Conservation (phyloP, 2,113 vertebrate genomes). For the Candoia aspera region DNA sequence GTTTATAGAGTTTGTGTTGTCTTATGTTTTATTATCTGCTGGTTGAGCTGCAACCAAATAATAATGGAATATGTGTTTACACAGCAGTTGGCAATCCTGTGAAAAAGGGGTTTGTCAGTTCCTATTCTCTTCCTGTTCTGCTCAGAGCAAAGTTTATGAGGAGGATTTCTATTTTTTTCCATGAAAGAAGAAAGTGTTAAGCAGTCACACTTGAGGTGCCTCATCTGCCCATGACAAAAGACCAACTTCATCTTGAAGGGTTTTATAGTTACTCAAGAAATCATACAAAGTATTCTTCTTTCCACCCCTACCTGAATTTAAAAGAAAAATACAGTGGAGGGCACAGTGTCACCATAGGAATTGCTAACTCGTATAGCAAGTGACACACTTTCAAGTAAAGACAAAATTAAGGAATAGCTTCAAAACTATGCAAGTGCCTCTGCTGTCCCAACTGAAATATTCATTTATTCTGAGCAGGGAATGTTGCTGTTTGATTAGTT, state of each 20-base stretch:
- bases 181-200: neutral
- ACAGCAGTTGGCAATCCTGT: conserved; percentile 7
- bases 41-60: conserved; percentile 13
- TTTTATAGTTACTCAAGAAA: neutral
- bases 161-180: neutral
- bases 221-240: neutral
- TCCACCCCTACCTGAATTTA: neutral
- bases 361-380: neutral
- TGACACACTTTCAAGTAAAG: neutral
- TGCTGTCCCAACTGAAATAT: neutral
- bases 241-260: neutral
- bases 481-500: neutral
- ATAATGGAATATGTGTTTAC: conserved; percentile 24
- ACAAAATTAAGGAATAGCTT: neutral
- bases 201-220: neutral
- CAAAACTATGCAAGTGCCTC: neutral
- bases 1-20: neutral
- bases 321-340: neutral
- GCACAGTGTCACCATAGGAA: neutral
- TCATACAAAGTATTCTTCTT: neutral
- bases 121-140: conserved; percentile 3
- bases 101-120: conserved; percentile 7
- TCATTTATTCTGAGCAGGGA: neutral
- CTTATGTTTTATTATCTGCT: conserved; percentile 3
- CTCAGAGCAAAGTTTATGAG: neutral